These are phyloP conservation scores for Mesitornis unicolor DNA, from an alignment of 2,113 vertebrate genomes.

Conservation along the genomic window DNA sequence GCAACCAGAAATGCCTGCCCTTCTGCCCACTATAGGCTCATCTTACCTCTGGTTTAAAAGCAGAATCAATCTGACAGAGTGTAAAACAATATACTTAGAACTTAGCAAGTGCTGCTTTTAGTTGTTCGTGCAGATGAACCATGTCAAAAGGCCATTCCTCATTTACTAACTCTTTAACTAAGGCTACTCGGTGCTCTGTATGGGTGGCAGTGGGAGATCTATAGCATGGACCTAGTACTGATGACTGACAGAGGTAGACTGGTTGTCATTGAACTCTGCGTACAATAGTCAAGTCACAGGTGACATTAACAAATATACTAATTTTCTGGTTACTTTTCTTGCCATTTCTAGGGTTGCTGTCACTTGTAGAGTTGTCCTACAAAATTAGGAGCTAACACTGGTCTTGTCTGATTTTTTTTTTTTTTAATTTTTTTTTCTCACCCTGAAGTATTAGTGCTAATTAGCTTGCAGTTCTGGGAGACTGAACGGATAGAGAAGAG, in stretches of 20 bases:
- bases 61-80: not conserved
- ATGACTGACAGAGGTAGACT: not conserved
- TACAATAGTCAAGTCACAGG: not conserved
- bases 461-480: not conserved
- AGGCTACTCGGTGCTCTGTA: not conserved
- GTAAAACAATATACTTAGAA: not conserved
- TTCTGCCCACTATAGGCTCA: not conserved
- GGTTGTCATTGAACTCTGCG: not conserved
- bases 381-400: not conserved
- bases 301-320: not conserved
- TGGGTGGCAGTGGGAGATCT: not conserved
- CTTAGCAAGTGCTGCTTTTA: not conserved
- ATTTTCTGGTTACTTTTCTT: not conserved
- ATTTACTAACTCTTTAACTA: not conserved
- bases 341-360: not conserved
- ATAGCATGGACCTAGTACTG: not conserved
- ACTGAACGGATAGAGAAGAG: not conserved
- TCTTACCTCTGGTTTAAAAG: conserved; percentile 3
- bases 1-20: not conserved
- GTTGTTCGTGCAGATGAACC: not conserved
- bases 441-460: not conserved
- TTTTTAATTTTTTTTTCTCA: not conserved
- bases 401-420: not conserved
- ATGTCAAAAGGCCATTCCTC: not conserved
- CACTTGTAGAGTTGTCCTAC: not conserved